phyloP scores from a whole-genome alignment of 1,140 invertebrate species.

The Eriocheir sinensis region DNA sequence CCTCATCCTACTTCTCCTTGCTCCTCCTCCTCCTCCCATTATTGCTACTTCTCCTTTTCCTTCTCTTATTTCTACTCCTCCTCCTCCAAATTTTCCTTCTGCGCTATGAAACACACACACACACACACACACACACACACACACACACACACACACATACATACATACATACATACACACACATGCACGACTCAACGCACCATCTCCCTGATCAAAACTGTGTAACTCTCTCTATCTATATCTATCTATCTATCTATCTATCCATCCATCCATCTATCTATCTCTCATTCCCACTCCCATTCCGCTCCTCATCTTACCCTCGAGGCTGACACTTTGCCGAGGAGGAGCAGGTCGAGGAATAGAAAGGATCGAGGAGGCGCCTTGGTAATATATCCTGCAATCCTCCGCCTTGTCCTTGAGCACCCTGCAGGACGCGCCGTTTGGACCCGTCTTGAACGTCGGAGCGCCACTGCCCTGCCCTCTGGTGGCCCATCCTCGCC shows the following conservation, averaged over 20 bases:
- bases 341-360: too few relatives aligned
- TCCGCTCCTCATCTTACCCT: neutral
- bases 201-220: neutral
- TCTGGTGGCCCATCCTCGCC: neutral
- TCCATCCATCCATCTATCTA: too few relatives aligned
- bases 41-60: neutral
- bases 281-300: too few relatives aligned
- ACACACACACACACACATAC: slow-evolving; percentile 27
- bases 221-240: too few relatives aligned
- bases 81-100: neutral
- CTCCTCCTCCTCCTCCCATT: neutral
- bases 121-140: neutral
- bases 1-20: neutral
- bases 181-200: neutral
- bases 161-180: slow-evolving; percentile 55
- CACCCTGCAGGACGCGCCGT: neutral
- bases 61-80: neutral
- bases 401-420: neutral
- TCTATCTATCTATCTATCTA: too few relatives aligned
- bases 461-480: neutral
- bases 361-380: neutral
- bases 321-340: neutral
- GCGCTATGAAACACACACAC: neutral
- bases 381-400: neutral
- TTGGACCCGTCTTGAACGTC: neutral